Percentiles rank a stretch among this genome's conserved stretches.
phyloP scores from a whole-genome alignment of 1,140 invertebrate species.

The Globodera rostochiensis region DNA sequence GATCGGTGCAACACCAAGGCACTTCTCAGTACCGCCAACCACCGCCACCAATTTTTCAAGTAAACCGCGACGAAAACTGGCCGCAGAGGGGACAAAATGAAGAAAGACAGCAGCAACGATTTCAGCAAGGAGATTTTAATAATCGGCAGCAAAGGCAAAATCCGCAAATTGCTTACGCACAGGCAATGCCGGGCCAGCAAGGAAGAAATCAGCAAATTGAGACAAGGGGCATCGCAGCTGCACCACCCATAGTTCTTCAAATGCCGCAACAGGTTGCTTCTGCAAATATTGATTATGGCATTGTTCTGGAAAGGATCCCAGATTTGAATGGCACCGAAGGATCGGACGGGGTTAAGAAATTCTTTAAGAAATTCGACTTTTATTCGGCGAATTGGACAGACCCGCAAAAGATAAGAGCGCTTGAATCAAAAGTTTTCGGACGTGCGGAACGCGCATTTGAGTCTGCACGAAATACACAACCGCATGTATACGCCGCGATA shows the following conservation, averaged over 20 bases:
- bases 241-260: not conserved
- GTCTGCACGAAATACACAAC: not conserved
- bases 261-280: not conserved
- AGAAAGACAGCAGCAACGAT: no score
- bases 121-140: not conserved
- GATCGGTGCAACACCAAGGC: not conserved
- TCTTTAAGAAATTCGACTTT: constrained; percentile 21
- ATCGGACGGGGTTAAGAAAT: not conserved
- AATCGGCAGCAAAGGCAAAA: no score
- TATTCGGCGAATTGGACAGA: not conserved
- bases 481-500: not conserved
- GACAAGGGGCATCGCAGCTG: not conserved
- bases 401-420: not conserved
- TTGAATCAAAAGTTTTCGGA: not conserved
- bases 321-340: constrained; percentile 9
- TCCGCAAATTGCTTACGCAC: no score
- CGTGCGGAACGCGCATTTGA: constrained; percentile 7
- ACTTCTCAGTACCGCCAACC: not conserved
- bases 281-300: not conserved
- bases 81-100: no score
- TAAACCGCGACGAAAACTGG: no score
- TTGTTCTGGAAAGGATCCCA: not conserved
- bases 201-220: no score
- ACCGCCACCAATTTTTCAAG: not conserved
- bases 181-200: no score